A percentile compares a stretch with the other conserved stretches of the same genome.
Conservation (phyloP, 2,113 vertebrate species). For the Oncorhynchus keta region DNA sequence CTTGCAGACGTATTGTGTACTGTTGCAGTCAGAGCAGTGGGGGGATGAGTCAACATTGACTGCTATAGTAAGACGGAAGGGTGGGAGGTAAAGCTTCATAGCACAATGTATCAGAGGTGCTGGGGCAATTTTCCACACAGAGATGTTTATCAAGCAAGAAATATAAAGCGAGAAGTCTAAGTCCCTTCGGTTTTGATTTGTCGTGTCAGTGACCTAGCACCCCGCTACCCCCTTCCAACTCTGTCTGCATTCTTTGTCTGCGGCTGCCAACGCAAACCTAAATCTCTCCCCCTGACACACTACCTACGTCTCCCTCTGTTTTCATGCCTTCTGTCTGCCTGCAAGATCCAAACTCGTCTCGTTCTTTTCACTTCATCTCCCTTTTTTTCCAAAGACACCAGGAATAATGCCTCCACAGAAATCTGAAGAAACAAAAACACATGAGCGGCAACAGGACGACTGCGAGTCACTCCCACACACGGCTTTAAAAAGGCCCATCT, state of each 20-base stretch:
- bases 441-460: slow-evolving; percentile 60
- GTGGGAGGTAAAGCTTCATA: slow-evolving; percentile 85
- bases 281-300: slow-evolving; percentile 18
- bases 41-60: slow-evolving; percentile 90
- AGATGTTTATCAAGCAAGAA: slow-evolving; percentile 77
- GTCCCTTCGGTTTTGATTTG: slow-evolving; percentile 83
- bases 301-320: slow-evolving; percentile 24
- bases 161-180: slow-evolving; percentile 83
- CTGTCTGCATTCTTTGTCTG: slow-evolving; percentile 30
- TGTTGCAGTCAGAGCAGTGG: slow-evolving; percentile 85
- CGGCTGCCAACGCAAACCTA: slow-evolving; percentile 73
- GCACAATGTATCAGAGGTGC: slow-evolving; percentile 68
- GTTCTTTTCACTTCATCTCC: slow-evolving; percentile 71
- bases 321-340: slow-evolving; percentile 9
- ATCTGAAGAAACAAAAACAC: slow-evolving; percentile 72
- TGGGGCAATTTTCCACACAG: slow-evolving; percentile 77
- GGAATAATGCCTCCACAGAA: slow-evolving; percentile 75
- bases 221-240: slow-evolving; percentile 21
- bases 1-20: slow-evolving; percentile 84
- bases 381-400: slow-evolving; percentile 40
- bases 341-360: slow-evolving; percentile 17
- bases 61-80: slow-evolving; percentile 89
- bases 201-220: slow-evolving; percentile 85
- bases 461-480: slow-evolving; percentile 59
- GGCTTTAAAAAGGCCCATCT: slow-evolving; percentile 28